phyloP scores from a whole-genome alignment of 2,888 invertebrate species.

The Orthosia cruda region DNA sequence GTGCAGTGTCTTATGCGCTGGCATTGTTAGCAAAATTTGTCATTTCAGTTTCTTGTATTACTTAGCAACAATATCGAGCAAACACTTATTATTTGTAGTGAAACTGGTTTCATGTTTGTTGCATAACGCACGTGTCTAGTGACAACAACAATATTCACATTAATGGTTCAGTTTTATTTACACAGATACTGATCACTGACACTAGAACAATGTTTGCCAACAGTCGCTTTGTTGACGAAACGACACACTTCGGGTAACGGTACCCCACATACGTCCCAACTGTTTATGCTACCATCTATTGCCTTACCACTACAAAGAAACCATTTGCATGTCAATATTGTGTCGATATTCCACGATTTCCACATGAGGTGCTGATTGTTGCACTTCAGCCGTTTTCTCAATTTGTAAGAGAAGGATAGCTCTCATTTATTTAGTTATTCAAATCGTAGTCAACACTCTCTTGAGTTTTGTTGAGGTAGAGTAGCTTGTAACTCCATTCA shows the following conservation, averaged over 20 bases:
- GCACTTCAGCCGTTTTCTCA: conserved; percentile 63
- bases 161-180: conserved; percentile 64
- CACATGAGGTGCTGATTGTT: conserved; percentile 66
- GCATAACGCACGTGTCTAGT: conserved; percentile 50
- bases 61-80: conserved; percentile 4
- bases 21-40: background rate
- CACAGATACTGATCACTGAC: conserved; percentile 67
- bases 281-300: conserved; percentile 77
- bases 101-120: conserved; percentile 41
- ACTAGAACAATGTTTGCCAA: conserved; percentile 73
- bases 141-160: conserved; percentile 56
- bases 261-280: conserved; percentile 67
- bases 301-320: conserved; percentile 77
- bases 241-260: conserved; percentile 79
- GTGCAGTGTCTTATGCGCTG: background rate
- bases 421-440: conserved; percentile 55
- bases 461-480: conserved; percentile 3
- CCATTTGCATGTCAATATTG: conserved; percentile 80
- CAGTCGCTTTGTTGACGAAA: conserved; percentile 76
- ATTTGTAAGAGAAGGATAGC: conserved; percentile 49
- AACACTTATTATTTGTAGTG: conserved; percentile 23
- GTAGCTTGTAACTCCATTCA: conserved; percentile 26
- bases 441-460: conserved; percentile 24
- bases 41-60: background rate
- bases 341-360: conserved; percentile 72